phyloP scores from a whole-genome alignment of 2,113 vertebrate species.

The Petaurus breviceps region DNA sequence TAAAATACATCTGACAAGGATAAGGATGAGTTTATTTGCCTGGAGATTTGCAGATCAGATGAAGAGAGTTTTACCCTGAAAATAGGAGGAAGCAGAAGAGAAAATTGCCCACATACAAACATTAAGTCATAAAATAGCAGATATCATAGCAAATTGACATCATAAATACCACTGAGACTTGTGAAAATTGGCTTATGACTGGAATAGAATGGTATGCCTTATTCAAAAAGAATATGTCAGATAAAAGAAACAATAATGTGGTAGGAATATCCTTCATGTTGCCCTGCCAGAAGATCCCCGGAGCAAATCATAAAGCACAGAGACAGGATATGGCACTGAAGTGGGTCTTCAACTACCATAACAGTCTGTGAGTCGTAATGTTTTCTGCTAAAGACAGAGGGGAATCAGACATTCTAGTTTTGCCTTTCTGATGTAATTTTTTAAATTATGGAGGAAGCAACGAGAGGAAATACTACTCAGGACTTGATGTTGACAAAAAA shows the following conservation, averaged over 20 bases:
- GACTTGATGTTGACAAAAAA: not conserved
- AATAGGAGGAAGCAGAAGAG: not conserved
- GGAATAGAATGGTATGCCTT: not conserved
- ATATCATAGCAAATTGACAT: not conserved
- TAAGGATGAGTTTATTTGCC: not conserved
- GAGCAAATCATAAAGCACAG: not conserved
- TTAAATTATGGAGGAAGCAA: not conserved
- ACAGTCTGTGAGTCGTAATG: not conserved
- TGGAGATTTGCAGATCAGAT: not conserved
- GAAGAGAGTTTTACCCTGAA: not conserved
- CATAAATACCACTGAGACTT: not conserved
- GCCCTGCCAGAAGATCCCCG: not conserved
- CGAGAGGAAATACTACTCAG: not conserved
- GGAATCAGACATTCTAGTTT: not conserved
- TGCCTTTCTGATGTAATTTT: not conserved
- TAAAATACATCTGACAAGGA: not conserved
- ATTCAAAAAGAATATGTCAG: not conserved
- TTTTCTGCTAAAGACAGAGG: not conserved
- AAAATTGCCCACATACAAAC: not conserved
- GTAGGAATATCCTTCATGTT: not conserved
- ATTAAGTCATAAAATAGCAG: not conserved
- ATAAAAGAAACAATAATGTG: not conserved
- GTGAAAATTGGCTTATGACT: not conserved
- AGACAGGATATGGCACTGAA: not conserved
- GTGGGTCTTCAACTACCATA: not conserved